A percentile compares a stretch with the other conserved stretches of the same genome.
phyloP scores from a whole-genome alignment of 2,113 vertebrate species.

The Syrrhaptes paradoxus region DNA sequence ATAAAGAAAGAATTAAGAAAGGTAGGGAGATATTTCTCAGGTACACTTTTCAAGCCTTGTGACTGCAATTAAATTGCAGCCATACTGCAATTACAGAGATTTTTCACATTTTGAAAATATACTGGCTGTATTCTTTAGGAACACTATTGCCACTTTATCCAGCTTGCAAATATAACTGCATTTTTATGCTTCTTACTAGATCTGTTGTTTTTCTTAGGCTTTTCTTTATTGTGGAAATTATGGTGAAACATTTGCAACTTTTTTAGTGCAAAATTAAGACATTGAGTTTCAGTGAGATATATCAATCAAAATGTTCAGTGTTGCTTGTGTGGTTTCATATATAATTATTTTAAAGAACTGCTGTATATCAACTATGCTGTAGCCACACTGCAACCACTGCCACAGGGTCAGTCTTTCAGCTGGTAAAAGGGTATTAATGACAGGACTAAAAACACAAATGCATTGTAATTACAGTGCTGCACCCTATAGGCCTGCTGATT shows the following conservation, averaged over 20 bases:
- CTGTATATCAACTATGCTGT: neutral
- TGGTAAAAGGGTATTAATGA: neutral
- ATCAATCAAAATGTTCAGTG: neutral
- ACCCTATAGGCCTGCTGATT: neutral
- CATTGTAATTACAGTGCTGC: neutral
- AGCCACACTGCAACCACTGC: neutral
- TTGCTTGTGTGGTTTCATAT: neutral
- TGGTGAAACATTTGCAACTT: neutral
- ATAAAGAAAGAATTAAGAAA: neutral
- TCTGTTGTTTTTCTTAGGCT: neutral
- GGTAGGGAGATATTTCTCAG: neutral
- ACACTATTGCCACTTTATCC: neutral
- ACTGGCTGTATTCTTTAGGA: neutral
- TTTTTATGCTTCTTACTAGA: neutral
- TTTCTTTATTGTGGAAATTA: neutral
- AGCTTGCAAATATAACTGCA: neutral
- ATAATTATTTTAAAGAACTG: neutral
- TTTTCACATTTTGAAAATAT: neutral
- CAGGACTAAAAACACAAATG: neutral
- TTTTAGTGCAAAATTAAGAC: neutral
- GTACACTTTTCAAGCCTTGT: neutral
- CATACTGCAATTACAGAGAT: neutral
- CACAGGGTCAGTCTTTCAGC: neutral
- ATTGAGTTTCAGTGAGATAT: neutral
- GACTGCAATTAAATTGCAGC: neutral